Percentiles rank a stretch among this genome's conserved stretches.
These are phyloP conservation scores for Dendronephthya gigantea DNA, from an alignment of 64 coral and sea anemone species.

Conservation along the genomic window DNA sequence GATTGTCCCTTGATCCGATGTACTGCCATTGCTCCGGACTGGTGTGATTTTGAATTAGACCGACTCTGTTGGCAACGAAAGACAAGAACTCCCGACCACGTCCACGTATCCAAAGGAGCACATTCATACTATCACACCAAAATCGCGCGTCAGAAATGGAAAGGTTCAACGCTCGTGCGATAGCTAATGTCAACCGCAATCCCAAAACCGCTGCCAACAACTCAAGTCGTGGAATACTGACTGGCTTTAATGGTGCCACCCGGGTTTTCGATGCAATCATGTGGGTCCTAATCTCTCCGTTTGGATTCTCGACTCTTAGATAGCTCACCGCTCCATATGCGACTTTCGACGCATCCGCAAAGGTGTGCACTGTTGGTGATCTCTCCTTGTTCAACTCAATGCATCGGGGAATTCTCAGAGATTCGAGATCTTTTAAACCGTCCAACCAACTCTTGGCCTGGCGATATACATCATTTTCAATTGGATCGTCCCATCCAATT, in stretches of 20 bases:
- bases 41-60: not conserved
- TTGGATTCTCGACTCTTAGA: not conserved
- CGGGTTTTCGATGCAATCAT: not conserved
- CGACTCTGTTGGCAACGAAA: not conserved
- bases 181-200: not conserved
- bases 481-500: not conserved
- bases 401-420: not conserved
- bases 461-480: not conserved
- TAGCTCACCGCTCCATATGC: not conserved
- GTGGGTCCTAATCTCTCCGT: not conserved
- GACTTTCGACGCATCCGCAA: not conserved
- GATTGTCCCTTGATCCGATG: not conserved
- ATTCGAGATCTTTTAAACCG: not conserved
- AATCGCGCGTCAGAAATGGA: not conserved
- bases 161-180: not conserved
- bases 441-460: not conserved
- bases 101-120: not conserved
- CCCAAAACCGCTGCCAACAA: not conserved
- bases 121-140: not conserved
- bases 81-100: not conserved
- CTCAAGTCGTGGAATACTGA: not conserved
- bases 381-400: not conserved
- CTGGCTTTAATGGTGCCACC: not conserved
- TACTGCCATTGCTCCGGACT: constrained; percentile 3
- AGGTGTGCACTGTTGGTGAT: not conserved